Percentiles rank a stretch among this genome's conserved stretches.
These are phyloP conservation scores for Mico argentatus DNA, from an alignment of 2,797 vertebrate species.

Conservation along the genomic window DNA sequence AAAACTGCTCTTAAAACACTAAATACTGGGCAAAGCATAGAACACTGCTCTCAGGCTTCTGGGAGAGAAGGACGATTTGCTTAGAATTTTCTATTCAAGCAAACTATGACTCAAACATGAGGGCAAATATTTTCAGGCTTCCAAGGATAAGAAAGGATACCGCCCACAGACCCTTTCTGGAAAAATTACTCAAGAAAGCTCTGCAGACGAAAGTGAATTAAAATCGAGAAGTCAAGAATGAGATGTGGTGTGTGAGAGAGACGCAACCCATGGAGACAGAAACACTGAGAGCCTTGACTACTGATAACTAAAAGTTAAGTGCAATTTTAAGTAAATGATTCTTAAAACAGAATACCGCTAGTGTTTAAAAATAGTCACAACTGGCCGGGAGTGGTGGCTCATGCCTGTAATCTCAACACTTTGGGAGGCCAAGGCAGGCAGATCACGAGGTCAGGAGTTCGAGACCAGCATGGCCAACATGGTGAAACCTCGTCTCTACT, in stretches of 20 bases:
- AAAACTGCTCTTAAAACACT: background rate
- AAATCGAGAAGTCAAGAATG: background rate
- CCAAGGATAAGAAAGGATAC: background rate
- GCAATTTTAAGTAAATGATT: constrained; percentile 1
- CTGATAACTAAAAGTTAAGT: background rate
- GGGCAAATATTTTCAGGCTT: constrained; percentile 19
- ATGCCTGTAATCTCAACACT: background rate
- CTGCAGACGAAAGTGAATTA: constrained; percentile 21
- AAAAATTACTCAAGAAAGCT: constrained; percentile 22
- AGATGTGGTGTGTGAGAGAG: background rate
- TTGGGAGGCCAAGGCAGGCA: background rate
- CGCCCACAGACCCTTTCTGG: background rate
- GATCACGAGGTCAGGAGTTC: background rate
- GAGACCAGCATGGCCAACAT: background rate
- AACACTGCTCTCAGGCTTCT: background rate
- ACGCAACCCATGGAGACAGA: background rate
- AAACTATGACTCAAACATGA: background rate
- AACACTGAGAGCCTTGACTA: background rate
- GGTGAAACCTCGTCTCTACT: background rate
- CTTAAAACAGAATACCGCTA: background rate
- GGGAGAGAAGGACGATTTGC: background rate
- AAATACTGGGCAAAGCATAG: background rate
- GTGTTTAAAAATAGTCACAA: constrained; percentile 10
- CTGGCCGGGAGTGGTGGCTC: background rate
- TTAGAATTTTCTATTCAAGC: background rate